A percentile compares a stretch with the other conserved stretches of the same genome.
Evolutionary conservation across 2,888 invertebrate species (phyloP).

Genomic region (Agriopis leucophaearia): DNA sequence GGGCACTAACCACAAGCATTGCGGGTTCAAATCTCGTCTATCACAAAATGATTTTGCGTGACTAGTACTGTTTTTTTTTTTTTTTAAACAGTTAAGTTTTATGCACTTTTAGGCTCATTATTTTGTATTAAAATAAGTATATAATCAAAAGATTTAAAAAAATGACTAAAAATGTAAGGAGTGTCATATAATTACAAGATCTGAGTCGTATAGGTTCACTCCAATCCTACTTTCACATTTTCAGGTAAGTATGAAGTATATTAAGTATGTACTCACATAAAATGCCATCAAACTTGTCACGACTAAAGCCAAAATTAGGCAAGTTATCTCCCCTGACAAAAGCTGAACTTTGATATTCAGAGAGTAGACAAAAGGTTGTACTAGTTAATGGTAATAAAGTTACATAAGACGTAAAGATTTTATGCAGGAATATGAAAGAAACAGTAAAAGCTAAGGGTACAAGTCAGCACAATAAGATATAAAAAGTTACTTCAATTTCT

Average conservation of each 20-base stretch:
- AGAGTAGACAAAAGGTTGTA: slow-evolving; percentile 37
- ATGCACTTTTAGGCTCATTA: too few relatives aligned
- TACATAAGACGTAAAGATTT: slow-evolving; percentile 41
- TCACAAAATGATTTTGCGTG: too few relatives aligned
- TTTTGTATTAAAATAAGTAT: too few relatives aligned
- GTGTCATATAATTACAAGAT: too few relatives aligned
- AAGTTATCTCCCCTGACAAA: slow-evolving; percentile 39
- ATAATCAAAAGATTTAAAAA: too few relatives aligned
- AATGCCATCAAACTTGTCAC: slow-evolving; percentile 34
- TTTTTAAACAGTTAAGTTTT: too few relatives aligned
- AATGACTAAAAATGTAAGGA: too few relatives aligned
- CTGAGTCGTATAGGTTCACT: neutral
- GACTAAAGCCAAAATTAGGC: slow-evolving; percentile 28
- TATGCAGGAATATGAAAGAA: slow-evolving; percentile 32
- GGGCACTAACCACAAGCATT: neutral
- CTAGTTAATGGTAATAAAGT: slow-evolving; percentile 34
- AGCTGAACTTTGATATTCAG: slow-evolving; percentile 38
- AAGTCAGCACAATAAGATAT: slow-evolving; percentile 36
- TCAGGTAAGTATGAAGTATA: slow-evolving; percentile 4
- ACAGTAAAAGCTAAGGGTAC: slow-evolving; percentile 32
- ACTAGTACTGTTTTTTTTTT: too few relatives aligned
- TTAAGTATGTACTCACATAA: slow-evolving; percentile 15
- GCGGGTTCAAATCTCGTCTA: neutral
- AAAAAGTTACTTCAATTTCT: slow-evolving; percentile 40
- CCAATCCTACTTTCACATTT: neutral